Conservation (phyloP, 2,797 vertebrate species). For the Eulemur rubriventer region DNA sequence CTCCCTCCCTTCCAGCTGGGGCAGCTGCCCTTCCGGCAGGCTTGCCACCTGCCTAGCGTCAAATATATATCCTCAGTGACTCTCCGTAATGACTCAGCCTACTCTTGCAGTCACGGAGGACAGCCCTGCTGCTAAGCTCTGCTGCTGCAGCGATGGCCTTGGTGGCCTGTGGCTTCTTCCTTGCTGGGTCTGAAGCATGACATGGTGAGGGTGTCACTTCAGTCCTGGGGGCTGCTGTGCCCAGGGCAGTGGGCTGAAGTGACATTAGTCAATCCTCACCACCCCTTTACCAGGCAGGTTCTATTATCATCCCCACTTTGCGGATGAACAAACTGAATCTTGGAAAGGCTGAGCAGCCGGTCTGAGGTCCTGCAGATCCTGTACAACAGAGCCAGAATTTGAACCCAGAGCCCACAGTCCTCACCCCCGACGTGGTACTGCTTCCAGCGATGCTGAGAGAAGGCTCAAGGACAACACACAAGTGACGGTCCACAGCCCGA, state of each 20-base stretch:
- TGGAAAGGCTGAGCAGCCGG: background rate
- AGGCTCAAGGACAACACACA: background rate
- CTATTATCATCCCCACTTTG: too few relatives aligned
- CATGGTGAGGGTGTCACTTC: background rate
- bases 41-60: accelerated
- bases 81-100: accelerated
- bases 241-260: background rate
- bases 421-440: background rate
- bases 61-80: too few relatives aligned
- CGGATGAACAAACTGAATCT: background rate
- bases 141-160: background rate
- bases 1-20: background rate
- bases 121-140: accelerated
- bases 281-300: background rate
- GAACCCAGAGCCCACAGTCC: background rate
- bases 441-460: background rate
- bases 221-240: background rate
- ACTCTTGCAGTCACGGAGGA: background rate
- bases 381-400: background rate
- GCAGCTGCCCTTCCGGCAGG: background rate
- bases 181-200: background rate
- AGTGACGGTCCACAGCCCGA: background rate
- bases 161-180: background rate
- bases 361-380: background rate
- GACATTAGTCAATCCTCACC: too few relatives aligned